Evolutionary conservation across 2,888 invertebrate genomes (phyloP).

Genomic region (Heliconius erato): DNA sequence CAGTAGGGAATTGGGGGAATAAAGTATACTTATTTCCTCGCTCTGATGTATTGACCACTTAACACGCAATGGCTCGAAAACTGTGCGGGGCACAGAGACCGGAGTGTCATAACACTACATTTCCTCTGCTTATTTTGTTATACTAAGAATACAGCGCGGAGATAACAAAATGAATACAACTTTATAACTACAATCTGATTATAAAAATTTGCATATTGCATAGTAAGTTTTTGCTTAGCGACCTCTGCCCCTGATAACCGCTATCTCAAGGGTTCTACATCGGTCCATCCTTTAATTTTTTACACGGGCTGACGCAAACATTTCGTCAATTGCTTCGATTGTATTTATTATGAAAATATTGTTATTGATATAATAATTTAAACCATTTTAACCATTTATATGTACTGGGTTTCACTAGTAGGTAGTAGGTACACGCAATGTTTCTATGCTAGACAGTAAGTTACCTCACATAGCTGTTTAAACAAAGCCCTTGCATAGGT

Average conservation of each 20-base stretch:
- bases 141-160: not conserved
- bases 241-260: conserved; percentile 8
- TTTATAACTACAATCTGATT: not conserved
- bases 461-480: too few relatives aligned
- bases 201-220: not conserved
- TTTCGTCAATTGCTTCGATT: not conserved
- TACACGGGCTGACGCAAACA: not conserved
- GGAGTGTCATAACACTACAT: not conserved
- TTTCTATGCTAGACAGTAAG: too few relatives aligned
- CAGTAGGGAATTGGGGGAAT: not conserved
- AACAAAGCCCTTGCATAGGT: too few relatives aligned
- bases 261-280: conserved; percentile 5
- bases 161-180: not conserved
- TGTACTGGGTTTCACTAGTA: not conserved
- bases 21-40: not conserved
- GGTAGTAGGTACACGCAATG: too few relatives aligned
- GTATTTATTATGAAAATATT: conserved; percentile 8
- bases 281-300: conserved; percentile 10
- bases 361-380: not conserved
- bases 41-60: not conserved
- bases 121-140: not conserved
- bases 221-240: not conserved
- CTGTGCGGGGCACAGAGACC: not conserved
- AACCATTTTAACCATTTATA: not conserved
- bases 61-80: not conserved